Conservation (phyloP, 2,797 vertebrate species). For the Trematomus bernacchii region DNA sequence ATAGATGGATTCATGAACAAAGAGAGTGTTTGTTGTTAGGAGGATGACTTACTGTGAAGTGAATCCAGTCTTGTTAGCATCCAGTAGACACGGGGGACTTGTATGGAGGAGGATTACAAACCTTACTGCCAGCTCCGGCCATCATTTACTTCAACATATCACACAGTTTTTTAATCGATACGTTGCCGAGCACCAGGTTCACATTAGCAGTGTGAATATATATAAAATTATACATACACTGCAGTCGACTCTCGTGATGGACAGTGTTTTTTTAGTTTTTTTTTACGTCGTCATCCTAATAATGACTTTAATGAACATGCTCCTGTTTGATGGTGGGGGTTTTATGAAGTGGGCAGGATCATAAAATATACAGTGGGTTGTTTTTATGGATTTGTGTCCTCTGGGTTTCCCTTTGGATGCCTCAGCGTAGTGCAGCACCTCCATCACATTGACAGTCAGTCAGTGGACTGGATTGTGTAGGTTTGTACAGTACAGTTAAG, state of each 20-base stretch:
- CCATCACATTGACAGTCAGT: conserved; percentile 61
- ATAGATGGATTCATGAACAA: conserved; percentile 17
- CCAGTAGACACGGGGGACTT: conserved; percentile 54
- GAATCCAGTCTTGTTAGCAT: conserved; percentile 54
- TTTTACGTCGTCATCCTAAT: conserved; percentile 3
- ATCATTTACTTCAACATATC: conserved; percentile 59
- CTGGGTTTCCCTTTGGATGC: conserved; percentile 46
- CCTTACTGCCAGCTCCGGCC: conserved; percentile 41
- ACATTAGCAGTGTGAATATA: conserved; percentile 53
- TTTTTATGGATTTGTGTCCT: conserved; percentile 66
- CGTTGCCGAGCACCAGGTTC: conserved; percentile 39
- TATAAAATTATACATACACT: conserved; percentile 38
- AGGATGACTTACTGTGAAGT: conserved; percentile 60
- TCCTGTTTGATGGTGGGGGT: conserved; percentile 39
- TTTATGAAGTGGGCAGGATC: conserved; percentile 68
- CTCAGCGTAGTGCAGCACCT: conserved; percentile 49
- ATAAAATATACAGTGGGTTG: conserved; percentile 61
- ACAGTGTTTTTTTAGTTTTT: neutral
- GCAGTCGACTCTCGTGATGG: conserved; percentile 16
- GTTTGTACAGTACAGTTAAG: conserved; percentile 61
- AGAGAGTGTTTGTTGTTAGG: neutral
- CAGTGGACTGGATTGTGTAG: conserved; percentile 53
- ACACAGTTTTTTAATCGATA: conserved; percentile 54
- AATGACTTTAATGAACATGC: conserved; percentile 66
- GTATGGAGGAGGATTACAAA: conserved; percentile 58